Percentiles rank a stretch among this genome's conserved stretches.
Evolutionary conservation across 2,113 vertebrate species (phyloP).

Genomic region (Otis tarda): DNA sequence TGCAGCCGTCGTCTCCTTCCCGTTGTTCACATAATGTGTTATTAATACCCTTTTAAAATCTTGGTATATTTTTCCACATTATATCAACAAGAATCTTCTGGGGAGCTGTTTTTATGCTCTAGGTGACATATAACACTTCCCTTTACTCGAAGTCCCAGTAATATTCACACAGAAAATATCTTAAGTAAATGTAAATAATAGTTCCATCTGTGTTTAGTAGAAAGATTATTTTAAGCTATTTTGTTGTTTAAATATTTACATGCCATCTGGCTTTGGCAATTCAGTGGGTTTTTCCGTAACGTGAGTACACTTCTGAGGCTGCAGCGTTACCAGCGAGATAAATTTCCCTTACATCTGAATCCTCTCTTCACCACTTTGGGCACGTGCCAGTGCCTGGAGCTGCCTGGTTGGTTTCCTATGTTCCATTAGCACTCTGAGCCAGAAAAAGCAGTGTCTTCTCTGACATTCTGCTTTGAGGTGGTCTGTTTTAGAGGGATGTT

Average conservation of each 20-base stretch:
- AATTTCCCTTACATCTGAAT: conserved; percentile 35
- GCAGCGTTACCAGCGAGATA: conserved; percentile 21
- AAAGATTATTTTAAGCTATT: conserved; percentile 20
- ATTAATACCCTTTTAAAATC: neutral
- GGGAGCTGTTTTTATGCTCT: neutral
- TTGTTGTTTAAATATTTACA: conserved; percentile 59
- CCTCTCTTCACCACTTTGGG: neutral
- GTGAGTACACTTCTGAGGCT: conserved; percentile 51
- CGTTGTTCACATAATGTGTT: neutral
- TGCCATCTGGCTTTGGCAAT: conserved; percentile 53
- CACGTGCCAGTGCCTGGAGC: conserved; percentile 18
- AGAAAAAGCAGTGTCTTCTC: neutral
- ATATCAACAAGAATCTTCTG: neutral
- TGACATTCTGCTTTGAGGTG: neutral
- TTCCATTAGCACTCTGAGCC: neutral
- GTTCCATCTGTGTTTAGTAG: conserved; percentile 47
- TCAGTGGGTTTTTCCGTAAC: neutral
- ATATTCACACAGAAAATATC: neutral
- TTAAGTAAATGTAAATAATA: conserved; percentile 23
- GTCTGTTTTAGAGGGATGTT: neutral
- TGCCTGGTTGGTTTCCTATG: neutral
- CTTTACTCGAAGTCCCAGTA: neutral
- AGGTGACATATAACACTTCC: neutral
- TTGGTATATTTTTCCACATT: neutral
- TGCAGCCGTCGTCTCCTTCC: neutral